Conservation (phyloP, 2,113 vertebrate species). For the Ptilorrhoa leucosticta region DNA sequence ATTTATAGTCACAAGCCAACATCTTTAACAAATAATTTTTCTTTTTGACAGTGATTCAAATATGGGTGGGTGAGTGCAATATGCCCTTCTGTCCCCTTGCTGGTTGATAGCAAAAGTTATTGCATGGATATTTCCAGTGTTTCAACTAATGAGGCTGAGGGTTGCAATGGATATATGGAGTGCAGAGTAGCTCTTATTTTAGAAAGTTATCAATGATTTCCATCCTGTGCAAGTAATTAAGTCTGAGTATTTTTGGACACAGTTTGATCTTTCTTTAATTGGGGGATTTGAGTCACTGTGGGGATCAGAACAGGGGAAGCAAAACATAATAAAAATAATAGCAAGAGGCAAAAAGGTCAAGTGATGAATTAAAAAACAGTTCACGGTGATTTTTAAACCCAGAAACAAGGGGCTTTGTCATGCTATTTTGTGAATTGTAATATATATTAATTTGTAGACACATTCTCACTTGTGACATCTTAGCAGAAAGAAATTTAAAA, state of each 20-base stretch:
- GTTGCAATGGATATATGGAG: not conserved
- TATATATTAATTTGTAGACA: not conserved
- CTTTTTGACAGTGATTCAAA: not conserved
- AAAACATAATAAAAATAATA: not conserved
- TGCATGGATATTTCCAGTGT: not conserved
- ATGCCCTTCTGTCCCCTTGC: not conserved
- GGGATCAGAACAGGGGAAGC: not conserved
- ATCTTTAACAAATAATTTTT: not conserved
- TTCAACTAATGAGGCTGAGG: not conserved
- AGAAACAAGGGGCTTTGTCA: not conserved
- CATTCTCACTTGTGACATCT: not conserved
- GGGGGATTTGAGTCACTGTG: not conserved
- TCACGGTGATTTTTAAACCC: not conserved
- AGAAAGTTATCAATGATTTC: constrained; percentile 30
- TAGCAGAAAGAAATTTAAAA: not conserved
- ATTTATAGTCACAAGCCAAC: not conserved
- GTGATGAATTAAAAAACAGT: not conserved
- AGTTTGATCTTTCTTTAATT: not conserved
- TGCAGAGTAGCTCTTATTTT: not conserved
- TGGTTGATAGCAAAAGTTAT: not conserved
- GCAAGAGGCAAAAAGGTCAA: not conserved
- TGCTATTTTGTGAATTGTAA: not conserved
- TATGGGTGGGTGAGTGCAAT: not conserved
- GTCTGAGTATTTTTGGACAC: constrained; percentile 9
- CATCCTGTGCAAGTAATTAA: constrained; percentile 5